These are phyloP conservation scores for Patiria miniata DNA, from an alignment of 35 echinoderm and acorn worm species.

Conservation along the genomic window DNA sequence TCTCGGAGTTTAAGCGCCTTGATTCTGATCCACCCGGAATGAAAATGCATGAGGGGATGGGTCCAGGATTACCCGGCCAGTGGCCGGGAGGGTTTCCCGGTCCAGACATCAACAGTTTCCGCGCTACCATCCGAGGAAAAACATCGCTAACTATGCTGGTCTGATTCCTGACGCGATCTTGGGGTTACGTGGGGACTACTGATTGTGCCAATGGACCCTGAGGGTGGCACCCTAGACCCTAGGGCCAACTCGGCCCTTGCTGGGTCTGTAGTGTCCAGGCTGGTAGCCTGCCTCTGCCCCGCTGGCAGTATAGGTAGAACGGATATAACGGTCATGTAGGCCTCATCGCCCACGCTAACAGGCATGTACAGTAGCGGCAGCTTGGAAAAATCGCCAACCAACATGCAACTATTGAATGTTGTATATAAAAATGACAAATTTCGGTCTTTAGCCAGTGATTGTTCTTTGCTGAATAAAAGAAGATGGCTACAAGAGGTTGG, in stretches of 20 bases:
- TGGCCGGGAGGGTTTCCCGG: neutral
- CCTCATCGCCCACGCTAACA: neutral
- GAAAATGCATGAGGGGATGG: slow-evolving; percentile 25
- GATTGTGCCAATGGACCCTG: neutral
- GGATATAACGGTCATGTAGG: neutral
- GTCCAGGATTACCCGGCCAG: neutral
- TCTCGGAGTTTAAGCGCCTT: neutral
- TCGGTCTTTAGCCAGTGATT: too few relatives aligned
- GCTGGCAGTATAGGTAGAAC: too few relatives aligned
- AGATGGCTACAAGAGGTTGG: too few relatives aligned
- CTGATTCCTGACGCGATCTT: slow-evolving; percentile 8
- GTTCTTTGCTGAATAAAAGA: too few relatives aligned
- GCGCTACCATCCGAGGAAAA: too few relatives aligned
- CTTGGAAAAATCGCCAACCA: neutral
- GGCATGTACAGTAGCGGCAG: neutral
- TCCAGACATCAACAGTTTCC: too few relatives aligned
- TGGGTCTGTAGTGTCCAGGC: neutral
- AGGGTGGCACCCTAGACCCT: neutral
- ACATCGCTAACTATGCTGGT: neutral
- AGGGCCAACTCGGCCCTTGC: neutral
- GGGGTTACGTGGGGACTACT: neutral
- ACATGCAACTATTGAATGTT: too few relatives aligned
- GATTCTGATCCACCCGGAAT: neutral
- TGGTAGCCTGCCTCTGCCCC: too few relatives aligned
- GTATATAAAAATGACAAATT: too few relatives aligned